Percentiles rank a stretch among this genome's conserved stretches.
These are phyloP conservation scores for Chrysogorgia sp. DNA, from an alignment of 92 coral and sea anemone genomes.

Conservation along the genomic window DNA sequence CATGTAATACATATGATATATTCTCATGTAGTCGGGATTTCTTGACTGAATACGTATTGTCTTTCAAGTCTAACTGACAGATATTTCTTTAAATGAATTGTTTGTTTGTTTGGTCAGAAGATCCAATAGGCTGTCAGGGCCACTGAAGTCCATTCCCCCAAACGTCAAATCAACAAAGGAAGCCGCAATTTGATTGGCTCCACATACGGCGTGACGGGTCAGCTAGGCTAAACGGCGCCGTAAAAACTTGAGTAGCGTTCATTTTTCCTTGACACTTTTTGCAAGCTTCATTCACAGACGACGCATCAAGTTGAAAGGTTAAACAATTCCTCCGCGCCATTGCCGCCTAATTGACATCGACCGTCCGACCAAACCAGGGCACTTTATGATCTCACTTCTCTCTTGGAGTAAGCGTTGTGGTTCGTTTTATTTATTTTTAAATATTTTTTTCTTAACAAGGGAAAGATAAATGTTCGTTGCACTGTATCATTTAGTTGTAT, in stretches of 20 bases:
- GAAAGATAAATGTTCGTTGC: conserved; percentile 5
- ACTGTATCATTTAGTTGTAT: conserved; percentile 34
- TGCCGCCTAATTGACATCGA: background rate
- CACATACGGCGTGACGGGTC: conserved; percentile 47
- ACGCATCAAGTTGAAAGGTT: conserved; percentile 50
- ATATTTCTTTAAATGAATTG: conserved; percentile 47
- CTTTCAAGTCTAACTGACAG: conserved; percentile 46
- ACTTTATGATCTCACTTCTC: conserved; percentile 27
- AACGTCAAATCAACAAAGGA: conserved; percentile 53
- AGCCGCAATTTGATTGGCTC: conserved; percentile 56
- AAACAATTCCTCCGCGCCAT: background rate
- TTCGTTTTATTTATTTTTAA: conserved; percentile 49
- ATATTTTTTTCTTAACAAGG: conserved; percentile 18
- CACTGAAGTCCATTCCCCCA: conserved; percentile 46
- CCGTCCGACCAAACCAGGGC: conserved; percentile 15
- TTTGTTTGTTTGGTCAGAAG: conserved; percentile 48
- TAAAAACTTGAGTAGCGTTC: conserved; percentile 45
- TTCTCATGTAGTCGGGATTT: conserved; percentile 2
- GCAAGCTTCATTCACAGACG: conserved; percentile 41
- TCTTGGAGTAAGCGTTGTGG: conserved; percentile 52
- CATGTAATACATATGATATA: background rate
- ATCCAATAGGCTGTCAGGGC: conserved; percentile 52
- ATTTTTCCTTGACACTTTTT: conserved; percentile 47
- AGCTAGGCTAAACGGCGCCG: conserved; percentile 48
- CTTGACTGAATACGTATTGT: conserved; percentile 39